Evolutionary conservation across 2,888 invertebrate species (phyloP).

Genomic region (Lacanobia wlatinum): DNA sequence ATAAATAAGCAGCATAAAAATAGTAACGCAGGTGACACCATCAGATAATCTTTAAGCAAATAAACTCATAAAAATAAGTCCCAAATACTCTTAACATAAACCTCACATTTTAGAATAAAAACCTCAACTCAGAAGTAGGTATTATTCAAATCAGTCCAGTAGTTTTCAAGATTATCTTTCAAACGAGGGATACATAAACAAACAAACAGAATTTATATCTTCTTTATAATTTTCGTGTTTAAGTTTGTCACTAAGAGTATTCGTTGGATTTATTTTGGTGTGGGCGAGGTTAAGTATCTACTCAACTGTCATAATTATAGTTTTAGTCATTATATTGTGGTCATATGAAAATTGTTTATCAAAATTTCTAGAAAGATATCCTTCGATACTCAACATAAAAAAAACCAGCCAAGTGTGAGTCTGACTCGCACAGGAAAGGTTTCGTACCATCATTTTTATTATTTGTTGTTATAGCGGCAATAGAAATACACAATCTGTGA

Average conservation of each 20-base stretch:
- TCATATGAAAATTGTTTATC: constrained; percentile 25
- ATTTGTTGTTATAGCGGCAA: too few relatives aligned
- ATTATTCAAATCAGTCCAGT: constrained; percentile 66
- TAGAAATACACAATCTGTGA: too few relatives aligned
- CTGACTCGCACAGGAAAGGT: too few relatives aligned
- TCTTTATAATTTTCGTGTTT: constrained; percentile 57
- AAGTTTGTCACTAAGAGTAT: constrained; percentile 49
- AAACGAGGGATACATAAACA: constrained; percentile 48
- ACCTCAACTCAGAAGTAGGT: constrained; percentile 33
- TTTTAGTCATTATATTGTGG: constrained; percentile 19
- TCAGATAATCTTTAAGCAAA: constrained; percentile 49
- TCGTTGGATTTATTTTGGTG: constrained; percentile 48
- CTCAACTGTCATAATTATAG: constrained; percentile 21
- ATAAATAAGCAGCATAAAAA: constrained; percentile 12
- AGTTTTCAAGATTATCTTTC: constrained; percentile 63
- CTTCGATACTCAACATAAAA: too few relatives aligned
- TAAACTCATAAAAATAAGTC: constrained; percentile 59
- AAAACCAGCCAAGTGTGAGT: too few relatives aligned
- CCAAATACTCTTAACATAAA: constrained; percentile 56
- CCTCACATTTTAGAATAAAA: constrained; percentile 53
- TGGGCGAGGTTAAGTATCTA: constrained; percentile 33
- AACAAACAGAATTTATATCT: constrained; percentile 64
- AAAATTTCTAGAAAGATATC: neutral
- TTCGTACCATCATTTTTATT: too few relatives aligned
- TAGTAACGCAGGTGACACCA: constrained; percentile 15